A percentile compares a stretch with the other conserved stretches of the same genome.
These are phyloP conservation scores for Ochropacha duplaris DNA, from an alignment of 2,888 invertebrate species.

Conservation along the genomic window DNA sequence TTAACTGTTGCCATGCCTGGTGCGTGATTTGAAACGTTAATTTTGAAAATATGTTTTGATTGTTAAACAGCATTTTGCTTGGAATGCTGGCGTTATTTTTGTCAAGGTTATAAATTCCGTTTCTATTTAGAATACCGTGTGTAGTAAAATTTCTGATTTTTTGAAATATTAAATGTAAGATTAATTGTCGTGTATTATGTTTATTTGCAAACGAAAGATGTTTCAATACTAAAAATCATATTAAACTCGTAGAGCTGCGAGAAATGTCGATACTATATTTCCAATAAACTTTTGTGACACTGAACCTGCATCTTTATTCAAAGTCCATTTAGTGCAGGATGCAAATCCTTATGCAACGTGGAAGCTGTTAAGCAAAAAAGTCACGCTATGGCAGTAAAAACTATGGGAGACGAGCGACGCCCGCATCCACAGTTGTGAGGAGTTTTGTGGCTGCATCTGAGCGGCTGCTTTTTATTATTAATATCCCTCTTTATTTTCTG, in stretches of 20 bases:
- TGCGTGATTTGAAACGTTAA: slow-evolving; percentile 12
- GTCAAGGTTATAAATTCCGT: background rate
- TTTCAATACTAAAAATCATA: background rate
- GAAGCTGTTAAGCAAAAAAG: slow-evolving; percentile 52
- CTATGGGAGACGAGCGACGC: slow-evolving; percentile 31
- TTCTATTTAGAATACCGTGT: background rate
- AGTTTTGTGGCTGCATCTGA: slow-evolving; percentile 21
- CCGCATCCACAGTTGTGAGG: slow-evolving; percentile 22
- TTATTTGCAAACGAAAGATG: background rate
- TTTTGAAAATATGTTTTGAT: slow-evolving; percentile 18
- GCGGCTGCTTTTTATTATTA: slow-evolving; percentile 15
- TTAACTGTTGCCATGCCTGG: slow-evolving; percentile 4
- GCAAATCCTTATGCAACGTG: slow-evolving; percentile 43
- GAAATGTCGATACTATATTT: background rate
- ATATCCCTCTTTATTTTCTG: slow-evolving; percentile 31
- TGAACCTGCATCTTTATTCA: slow-evolving; percentile 39
- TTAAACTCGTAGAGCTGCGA: background rate
- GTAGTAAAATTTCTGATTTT: background rate
- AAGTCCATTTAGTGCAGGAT: slow-evolving; percentile 40
- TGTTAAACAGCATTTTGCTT: slow-evolving; percentile 32
- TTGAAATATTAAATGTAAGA: background rate
- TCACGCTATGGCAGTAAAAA: slow-evolving; percentile 59
- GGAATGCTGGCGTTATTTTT: slow-evolving; percentile 20
- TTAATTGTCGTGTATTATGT: background rate
- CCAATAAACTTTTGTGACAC: slow-evolving; percentile 1